Evolutionary conservation across 1,140 invertebrate species (phyloP).

Genomic region (Caenorhabditis elegans): WBcel235 BX284603.4:10727001-10727500

Average conservation of each 20-base stretch:
- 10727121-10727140: no score
- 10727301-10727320: background rate
- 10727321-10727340: background rate
- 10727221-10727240: conserved; percentile 25
- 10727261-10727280: background rate
- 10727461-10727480: background rate
- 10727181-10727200: no score
- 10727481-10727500: background rate
- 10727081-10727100: no score
- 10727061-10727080: no score
- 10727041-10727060: no score
- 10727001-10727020: no score
- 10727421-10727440: conserved; percentile 6
- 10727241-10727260: conserved; percentile 17
- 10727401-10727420: background rate
- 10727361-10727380: conserved; percentile 25
- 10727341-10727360: conserved; percentile 22
- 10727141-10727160: no score
- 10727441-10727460: conserved; percentile 2
- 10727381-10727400: background rate
- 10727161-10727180: no score
- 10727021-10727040: no score
- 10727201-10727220: background rate
- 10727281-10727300: no score
- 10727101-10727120: no score